Evolutionary conservation across 2,797 vertebrate genomes (phyloP).

Genomic region (Pipistrellus pygmaeus): DNA sequence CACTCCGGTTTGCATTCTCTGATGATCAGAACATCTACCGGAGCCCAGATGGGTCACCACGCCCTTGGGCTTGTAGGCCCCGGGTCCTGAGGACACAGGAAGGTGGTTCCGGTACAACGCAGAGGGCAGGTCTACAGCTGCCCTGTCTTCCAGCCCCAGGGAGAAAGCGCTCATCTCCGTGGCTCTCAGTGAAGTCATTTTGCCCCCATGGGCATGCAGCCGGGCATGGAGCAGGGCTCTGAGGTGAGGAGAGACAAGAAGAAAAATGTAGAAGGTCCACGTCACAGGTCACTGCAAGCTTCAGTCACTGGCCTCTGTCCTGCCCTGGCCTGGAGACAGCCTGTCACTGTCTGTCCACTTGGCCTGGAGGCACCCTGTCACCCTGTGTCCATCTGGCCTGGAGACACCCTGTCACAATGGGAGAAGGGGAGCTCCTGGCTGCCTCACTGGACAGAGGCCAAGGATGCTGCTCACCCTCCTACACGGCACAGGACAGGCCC

Average conservation of each 20-base stretch:
- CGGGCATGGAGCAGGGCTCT: fast-evolving
- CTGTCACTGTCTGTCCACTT: no score
- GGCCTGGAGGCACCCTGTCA: no score
- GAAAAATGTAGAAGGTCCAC: no score
- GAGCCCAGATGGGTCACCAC: background rate
- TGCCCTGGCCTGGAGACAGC: background rate
- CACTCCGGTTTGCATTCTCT: background rate
- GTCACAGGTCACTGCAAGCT: no score
- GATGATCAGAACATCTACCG: background rate
- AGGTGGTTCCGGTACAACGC: background rate
- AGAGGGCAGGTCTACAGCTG: background rate
- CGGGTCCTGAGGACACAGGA: background rate
- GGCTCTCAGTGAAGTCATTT: background rate
- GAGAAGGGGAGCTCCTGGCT: background rate
- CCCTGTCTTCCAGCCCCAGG: background rate
- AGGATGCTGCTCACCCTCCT: background rate
- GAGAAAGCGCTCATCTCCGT: background rate
- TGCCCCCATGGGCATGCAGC: no score
- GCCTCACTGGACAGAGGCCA: background rate
- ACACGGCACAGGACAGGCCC: background rate
- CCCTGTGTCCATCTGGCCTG: no score
- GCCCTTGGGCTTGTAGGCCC: background rate
- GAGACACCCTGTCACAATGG: background rate
- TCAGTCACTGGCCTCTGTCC: background rate
- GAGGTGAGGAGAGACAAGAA: background rate